phyloP scores from a whole-genome alignment of 2,797 vertebrate genomes.

The Hippocampus kuda region DNA sequence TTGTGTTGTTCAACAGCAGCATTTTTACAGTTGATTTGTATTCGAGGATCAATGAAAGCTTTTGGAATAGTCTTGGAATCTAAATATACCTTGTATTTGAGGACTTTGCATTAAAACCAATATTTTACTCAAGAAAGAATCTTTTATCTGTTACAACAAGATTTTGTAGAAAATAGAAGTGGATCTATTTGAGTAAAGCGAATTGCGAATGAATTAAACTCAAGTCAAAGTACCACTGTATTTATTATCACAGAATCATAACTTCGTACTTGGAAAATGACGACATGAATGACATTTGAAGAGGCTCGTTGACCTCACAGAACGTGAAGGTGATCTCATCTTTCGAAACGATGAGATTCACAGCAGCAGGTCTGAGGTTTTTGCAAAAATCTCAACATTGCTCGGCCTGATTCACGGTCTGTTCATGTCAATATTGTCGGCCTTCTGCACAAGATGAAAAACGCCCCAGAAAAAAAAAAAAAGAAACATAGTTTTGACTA shows the following conservation, averaged over 20 bases:
- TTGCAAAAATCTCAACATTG: constrained; percentile 83
- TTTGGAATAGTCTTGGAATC: too few relatives aligned
- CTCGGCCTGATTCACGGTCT: constrained; percentile 95
- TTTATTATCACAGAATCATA: neutral
- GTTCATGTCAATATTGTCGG: constrained; percentile 99
- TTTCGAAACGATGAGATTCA: constrained; percentile 35
- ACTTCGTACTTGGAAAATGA: neutral
- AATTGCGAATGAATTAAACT: neutral
- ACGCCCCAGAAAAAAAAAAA: constrained; percentile 92
- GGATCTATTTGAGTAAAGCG: neutral
- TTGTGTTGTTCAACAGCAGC: too few relatives aligned
- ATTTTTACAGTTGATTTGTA: too few relatives aligned
- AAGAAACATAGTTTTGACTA: constrained; percentile 87
- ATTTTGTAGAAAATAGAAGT: too few relatives aligned
- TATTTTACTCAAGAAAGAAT: too few relatives aligned
- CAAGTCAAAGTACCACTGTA: neutral
- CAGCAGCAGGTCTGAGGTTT: constrained; percentile 71
- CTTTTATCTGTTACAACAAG: too few relatives aligned
- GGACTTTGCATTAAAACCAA: too few relatives aligned
- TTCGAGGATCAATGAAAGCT: too few relatives aligned
- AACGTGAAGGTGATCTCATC: neutral
- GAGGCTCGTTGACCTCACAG: constrained; percentile 57
- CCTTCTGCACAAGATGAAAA: constrained; percentile 94
- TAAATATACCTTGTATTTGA: too few relatives aligned
- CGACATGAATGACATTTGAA: constrained; percentile 13